phyloP scores from a whole-genome alignment of 2,888 invertebrate genomes.

The Cistogaster globosa region DNA sequence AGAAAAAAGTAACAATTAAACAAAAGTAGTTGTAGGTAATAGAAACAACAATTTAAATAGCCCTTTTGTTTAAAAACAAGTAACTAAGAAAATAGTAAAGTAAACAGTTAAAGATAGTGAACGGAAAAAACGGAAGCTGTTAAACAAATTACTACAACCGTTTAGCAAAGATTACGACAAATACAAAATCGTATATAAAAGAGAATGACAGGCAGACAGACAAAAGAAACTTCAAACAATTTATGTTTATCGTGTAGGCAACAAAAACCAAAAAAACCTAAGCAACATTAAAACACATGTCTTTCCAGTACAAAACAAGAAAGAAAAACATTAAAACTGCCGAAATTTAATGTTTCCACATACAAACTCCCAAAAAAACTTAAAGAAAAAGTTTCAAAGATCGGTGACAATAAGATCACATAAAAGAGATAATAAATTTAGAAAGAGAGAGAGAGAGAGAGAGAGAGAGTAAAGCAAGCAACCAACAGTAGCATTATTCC shows the following conservation, averaged over 20 bases:
- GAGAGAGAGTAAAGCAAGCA: constrained; percentile 22
- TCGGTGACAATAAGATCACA: constrained; percentile 69
- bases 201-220: constrained; percentile 22
- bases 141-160: constrained; percentile 73
- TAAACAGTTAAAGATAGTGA: constrained; percentile 37
- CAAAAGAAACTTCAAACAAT: constrained; percentile 46
- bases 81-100: constrained; percentile 14
- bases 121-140: constrained; percentile 72
- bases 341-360: constrained; percentile 29
- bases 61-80: constrained; percentile 26
- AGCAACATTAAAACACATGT: constrained; percentile 49
- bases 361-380: constrained; percentile 6
- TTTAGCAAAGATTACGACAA: constrained; percentile 62
- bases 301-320: constrained; percentile 23
- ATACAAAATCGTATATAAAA: constrained; percentile 41
- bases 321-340: constrained; percentile 31
- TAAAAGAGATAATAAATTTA: constrained; percentile 57
- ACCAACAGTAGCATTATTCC: constrained; percentile 42
- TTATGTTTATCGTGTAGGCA: constrained; percentile 67
- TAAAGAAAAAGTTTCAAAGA: constrained; percentile 10
- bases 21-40: constrained; percentile 15
- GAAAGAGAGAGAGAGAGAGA: constrained; percentile 23
- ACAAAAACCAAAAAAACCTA: background rate
- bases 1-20: background rate
- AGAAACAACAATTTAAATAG: constrained; percentile 26